A percentile compares a stretch with the other conserved stretches of the same genome.
phyloP scores from a whole-genome alignment of 2,797 vertebrate genomes.

The Prunella strophiata region DNA sequence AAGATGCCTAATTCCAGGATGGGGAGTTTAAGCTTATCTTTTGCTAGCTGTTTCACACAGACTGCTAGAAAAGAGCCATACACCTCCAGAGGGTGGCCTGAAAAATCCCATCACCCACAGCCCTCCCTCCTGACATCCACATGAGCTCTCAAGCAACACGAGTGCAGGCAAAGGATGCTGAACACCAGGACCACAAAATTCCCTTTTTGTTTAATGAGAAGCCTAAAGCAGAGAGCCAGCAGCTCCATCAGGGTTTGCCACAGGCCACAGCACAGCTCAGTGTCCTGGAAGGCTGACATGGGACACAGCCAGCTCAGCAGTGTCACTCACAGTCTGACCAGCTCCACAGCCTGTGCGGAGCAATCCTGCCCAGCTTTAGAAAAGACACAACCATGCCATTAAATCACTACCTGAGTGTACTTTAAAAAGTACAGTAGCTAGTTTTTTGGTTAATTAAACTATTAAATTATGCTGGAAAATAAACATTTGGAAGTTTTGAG shows the following conservation, averaged over 20 bases:
- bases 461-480: conserved; percentile 62
- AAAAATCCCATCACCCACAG: not conserved
- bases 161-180: not conserved
- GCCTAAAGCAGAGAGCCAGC: not conserved
- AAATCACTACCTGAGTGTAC: not conserved
- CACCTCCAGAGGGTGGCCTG: not conserved
- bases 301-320: not conserved
- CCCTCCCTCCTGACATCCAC: rapidly evolving
- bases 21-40: not conserved
- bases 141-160: rapidly evolving
- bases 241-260: not conserved
- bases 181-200: not conserved
- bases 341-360: not conserved
- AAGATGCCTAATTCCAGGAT: not conserved
- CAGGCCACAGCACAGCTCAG: rapidly evolving
- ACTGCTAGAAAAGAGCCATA: not conserved
- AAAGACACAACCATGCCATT: not conserved
- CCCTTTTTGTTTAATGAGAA: not conserved
- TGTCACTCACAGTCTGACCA: rapidly evolving
- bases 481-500: conserved; percentile 59
- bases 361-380: not conserved
- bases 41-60: not conserved
- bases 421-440: conserved; percentile 17
- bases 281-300: rapidly evolving
- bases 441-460: conserved; percentile 56